Evolutionary conservation across 2,113 vertebrate genomes (phyloP).

Genomic region (Bettongia penicillata): DNA sequence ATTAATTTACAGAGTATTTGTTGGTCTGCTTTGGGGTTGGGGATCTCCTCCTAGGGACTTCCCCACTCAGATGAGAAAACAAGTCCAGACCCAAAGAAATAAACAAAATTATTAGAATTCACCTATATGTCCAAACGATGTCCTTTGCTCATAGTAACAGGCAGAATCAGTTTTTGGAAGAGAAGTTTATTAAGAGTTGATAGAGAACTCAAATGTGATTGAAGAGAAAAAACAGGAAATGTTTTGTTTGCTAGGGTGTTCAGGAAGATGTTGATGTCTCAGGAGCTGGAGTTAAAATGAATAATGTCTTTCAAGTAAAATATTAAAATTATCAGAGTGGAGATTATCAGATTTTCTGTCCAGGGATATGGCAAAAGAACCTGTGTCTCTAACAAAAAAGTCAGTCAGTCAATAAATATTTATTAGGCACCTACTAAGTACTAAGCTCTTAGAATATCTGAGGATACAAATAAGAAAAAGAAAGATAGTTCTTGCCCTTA

Average conservation of each 20-base stretch:
- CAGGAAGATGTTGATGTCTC: too few species aligned
- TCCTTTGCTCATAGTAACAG: too few species aligned
- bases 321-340: background rate
- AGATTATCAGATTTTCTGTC: background rate
- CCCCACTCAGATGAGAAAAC: background rate
- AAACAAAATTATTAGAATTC: background rate
- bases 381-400: background rate
- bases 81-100: background rate
- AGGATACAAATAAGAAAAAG: background rate
- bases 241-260: background rate
- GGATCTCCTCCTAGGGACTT: background rate
- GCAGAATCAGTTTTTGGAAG: too few species aligned
- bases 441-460: background rate
- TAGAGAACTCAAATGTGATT: background rate
- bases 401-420: background rate
- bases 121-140: background rate
- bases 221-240: background rate
- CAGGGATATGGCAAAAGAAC: background rate
- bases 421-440: background rate
- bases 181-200: background rate
- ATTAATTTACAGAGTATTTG: background rate
- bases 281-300: background rate
- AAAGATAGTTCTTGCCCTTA: background rate
- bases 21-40: background rate
- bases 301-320: background rate